Percentiles rank a stretch among this genome's conserved stretches.
Evolutionary conservation across 2,113 vertebrate species (phyloP).

Genomic region (Planiliza haematocheilus): DNA sequence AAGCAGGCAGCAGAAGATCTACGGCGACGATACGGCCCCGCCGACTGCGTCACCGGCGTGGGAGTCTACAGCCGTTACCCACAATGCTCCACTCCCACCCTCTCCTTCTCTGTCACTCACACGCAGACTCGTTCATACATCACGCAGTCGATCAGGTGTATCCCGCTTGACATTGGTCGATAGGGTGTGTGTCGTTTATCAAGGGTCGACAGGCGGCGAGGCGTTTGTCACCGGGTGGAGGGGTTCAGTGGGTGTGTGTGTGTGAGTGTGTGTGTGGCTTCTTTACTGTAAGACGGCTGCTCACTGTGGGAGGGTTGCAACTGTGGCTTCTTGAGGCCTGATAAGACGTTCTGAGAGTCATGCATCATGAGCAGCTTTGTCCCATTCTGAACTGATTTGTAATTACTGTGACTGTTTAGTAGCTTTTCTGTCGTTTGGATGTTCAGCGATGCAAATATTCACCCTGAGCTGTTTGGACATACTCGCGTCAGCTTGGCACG

Average conservation of each 20-base stretch:
- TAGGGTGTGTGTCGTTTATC: slow-evolving; percentile 53
- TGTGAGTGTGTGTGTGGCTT: neutral
- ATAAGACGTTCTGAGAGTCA: neutral
- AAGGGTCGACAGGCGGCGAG: slow-evolving; percentile 41
- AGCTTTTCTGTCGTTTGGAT: neutral
- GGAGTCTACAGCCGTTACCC: slow-evolving; percentile 48
- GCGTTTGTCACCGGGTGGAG: slow-evolving; percentile 41
- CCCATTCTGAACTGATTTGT: neutral
- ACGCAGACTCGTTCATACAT: slow-evolving; percentile 35
- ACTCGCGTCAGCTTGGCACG: too few species aligned
- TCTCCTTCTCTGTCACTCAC: neutral
- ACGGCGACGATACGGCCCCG: neutral
- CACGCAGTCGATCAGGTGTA: slow-evolving; percentile 59
- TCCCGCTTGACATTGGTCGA: slow-evolving; percentile 56
- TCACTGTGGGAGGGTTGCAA: neutral
- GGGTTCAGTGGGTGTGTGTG: slow-evolving; percentile 11
- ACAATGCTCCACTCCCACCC: slow-evolving; percentile 32
- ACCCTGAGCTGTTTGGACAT: too few species aligned
- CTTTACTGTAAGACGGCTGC: neutral
- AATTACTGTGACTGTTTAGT: neutral
- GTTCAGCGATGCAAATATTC: neutral
- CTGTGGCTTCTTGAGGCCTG: neutral
- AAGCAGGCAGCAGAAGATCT: slow-evolving; percentile 26
- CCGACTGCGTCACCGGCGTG: slow-evolving; percentile 14
- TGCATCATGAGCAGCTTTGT: neutral